Percentiles rank a stretch among this genome's conserved stretches.
Conservation (phyloP, 2,888 invertebrate genomes). For the Agrotis puta region DNA sequence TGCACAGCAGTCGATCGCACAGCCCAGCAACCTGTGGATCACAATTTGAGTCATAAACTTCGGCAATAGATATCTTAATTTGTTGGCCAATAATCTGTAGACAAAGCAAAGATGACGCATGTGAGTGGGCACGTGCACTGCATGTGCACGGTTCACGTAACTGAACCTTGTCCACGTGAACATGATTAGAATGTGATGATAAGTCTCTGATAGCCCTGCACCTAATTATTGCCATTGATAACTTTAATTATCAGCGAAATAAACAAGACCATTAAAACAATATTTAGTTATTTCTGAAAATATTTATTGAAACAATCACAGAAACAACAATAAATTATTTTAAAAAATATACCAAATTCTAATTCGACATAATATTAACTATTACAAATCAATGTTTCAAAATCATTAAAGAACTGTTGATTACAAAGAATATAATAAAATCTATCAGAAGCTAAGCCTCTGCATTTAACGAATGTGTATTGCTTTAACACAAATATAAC, state of each 20-base stretch:
- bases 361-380: conserved; percentile 73
- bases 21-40: too few species aligned
- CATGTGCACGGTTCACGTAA: conserved; percentile 16
- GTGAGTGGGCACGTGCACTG: conserved; percentile 28
- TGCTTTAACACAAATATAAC: conserved; percentile 80
- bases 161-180: conserved; percentile 36
- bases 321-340: conserved; percentile 85
- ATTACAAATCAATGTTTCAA: conserved; percentile 71
- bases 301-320: conserved; percentile 86
- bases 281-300: conserved; percentile 72
- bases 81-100: conserved; percentile 23
- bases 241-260: conserved; percentile 6
- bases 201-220: conserved; percentile 20
- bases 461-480: conserved; percentile 75
- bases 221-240: conserved; percentile 44
- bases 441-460: conserved; percentile 83
- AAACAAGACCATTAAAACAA: conserved; percentile 47
- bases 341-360: conserved; percentile 82
- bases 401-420: conserved; percentile 67
- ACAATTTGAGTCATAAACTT: too few species aligned
- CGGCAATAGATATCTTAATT: conserved; percentile 8
- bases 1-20: too few species aligned
- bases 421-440: conserved; percentile 78
- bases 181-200: conserved; percentile 39
- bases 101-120: conserved; percentile 36